phyloP scores from a whole-genome alignment of 2,113 vertebrate species.

The Corythaixoides concolor region DNA sequence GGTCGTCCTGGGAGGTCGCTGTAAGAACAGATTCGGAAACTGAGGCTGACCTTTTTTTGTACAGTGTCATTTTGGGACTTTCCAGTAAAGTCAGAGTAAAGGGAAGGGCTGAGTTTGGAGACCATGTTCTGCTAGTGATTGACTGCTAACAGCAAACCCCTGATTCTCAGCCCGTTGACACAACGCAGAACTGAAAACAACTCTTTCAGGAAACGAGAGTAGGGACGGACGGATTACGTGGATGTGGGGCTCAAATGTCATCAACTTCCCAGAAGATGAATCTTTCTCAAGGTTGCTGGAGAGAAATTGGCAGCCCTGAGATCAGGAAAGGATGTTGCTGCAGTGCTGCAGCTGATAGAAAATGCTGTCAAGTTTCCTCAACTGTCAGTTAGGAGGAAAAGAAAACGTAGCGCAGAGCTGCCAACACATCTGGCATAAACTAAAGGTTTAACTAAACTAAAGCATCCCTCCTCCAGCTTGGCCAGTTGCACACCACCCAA shows the following conservation, averaged over 20 bases:
- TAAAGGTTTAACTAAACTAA: conserved; percentile 34
- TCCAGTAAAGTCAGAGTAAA: neutral
- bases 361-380: conserved; percentile 28
- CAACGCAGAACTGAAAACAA: neutral
- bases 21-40: neutral
- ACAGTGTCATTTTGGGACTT: neutral
- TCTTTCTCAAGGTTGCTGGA: neutral
- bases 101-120: neutral
- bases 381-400: conserved; percentile 20
- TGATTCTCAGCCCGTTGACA: neutral
- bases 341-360: conserved; percentile 15
- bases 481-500: neutral
- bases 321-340: neutral
- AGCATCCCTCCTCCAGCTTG: neutral
- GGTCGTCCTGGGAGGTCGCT: neutral
- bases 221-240: neutral
- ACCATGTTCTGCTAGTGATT: neutral
- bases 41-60: neutral
- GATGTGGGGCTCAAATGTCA: neutral
- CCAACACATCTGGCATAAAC: conserved; percentile 47
- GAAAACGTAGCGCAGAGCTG: conserved; percentile 25
- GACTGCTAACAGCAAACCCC: neutral
- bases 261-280: neutral
- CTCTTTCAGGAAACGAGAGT: neutral
- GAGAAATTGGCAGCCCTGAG: conserved; percentile 16